phyloP scores from a whole-genome alignment of 2,888 invertebrate genomes.

The Philereme transversata region DNA sequence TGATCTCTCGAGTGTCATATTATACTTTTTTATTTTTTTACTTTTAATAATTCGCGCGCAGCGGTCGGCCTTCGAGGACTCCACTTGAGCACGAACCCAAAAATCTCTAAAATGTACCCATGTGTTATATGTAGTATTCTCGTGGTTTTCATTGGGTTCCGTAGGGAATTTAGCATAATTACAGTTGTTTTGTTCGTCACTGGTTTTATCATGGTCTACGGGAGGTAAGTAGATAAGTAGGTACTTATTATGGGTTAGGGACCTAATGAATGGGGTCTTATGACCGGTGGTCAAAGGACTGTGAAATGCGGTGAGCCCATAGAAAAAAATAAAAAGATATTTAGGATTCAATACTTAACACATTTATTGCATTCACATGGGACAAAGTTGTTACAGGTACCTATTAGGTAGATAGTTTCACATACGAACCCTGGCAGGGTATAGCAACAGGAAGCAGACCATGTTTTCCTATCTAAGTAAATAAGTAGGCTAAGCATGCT shows the following conservation, averaged over 20 bases:
- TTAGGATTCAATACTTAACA: too few relatives aligned
- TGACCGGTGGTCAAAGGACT: neutral
- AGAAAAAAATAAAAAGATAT: too few relatives aligned
- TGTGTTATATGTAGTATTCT: constrained; percentile 63
- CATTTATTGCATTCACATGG: too few relatives aligned
- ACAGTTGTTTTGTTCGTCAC: neutral
- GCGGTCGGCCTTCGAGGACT: constrained; percentile 61
- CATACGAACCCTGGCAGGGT: too few relatives aligned
- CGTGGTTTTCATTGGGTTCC: constrained; percentile 61
- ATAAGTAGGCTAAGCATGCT: too few relatives aligned
- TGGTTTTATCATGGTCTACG: neutral
- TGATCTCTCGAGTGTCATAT: constrained; percentile 63
- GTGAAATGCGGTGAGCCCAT: too few relatives aligned
- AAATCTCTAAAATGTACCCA: constrained; percentile 75
- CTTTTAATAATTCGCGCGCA: constrained; percentile 79
- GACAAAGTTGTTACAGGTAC: too few relatives aligned
- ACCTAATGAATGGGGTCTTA: neutral
- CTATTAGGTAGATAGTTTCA: too few relatives aligned
- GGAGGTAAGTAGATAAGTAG: neutral
- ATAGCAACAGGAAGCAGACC: too few relatives aligned
- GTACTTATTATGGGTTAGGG: neutral
- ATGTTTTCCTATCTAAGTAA: too few relatives aligned
- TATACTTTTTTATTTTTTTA: constrained; percentile 70
- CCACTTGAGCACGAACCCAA: constrained; percentile 78
- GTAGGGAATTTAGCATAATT: constrained; percentile 31